These are phyloP conservation scores for Arenicola marina DNA, from an alignment of 2,888 invertebrate genomes.

Conservation along the genomic window DNA sequence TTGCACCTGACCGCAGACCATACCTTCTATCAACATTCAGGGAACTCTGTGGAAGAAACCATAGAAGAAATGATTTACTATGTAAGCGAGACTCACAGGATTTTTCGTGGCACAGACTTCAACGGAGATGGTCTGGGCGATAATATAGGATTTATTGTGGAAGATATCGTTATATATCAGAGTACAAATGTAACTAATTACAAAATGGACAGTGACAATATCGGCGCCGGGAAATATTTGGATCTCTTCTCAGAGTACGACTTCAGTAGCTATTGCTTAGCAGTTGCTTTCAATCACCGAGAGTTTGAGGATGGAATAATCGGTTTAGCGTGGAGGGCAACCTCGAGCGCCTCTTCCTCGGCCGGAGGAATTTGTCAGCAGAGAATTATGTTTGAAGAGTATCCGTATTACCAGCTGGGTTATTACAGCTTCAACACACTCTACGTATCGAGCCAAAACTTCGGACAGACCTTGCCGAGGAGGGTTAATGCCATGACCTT, in stretches of 20 bases:
- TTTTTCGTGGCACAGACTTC: conserved; percentile 53
- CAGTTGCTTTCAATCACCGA: conserved; percentile 41
- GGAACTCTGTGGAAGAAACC: conserved; percentile 33
- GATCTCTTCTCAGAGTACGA: conserved; percentile 40
- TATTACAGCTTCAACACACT: conserved; percentile 42
- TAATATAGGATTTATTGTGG: conserved; percentile 48
- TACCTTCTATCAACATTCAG: conserved; percentile 41
- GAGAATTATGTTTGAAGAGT: conserved; percentile 11
- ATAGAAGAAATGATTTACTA: conserved; percentile 42
- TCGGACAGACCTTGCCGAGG: conserved; percentile 35
- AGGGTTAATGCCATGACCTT: conserved; percentile 37
- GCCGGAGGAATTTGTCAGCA: conserved; percentile 49
- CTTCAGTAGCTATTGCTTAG: conserved; percentile 41
- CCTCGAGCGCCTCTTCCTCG: conserved; percentile 31
- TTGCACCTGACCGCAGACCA: conserved; percentile 52
- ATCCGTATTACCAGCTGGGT: background rate
- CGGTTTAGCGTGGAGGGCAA: conserved; percentile 48
- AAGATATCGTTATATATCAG: conserved; percentile 39
- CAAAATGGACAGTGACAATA: conserved; percentile 23
- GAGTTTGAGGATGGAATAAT: conserved; percentile 41
- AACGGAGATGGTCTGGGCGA: conserved; percentile 49
- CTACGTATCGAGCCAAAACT: conserved; percentile 37
- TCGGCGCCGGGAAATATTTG: conserved; percentile 37
- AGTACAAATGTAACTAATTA: conserved; percentile 20
- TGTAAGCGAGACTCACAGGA: conserved; percentile 44